Evolutionary conservation across 1,140 invertebrate genomes (phyloP).

Genomic region (Brachionus paranguensis): DNA sequence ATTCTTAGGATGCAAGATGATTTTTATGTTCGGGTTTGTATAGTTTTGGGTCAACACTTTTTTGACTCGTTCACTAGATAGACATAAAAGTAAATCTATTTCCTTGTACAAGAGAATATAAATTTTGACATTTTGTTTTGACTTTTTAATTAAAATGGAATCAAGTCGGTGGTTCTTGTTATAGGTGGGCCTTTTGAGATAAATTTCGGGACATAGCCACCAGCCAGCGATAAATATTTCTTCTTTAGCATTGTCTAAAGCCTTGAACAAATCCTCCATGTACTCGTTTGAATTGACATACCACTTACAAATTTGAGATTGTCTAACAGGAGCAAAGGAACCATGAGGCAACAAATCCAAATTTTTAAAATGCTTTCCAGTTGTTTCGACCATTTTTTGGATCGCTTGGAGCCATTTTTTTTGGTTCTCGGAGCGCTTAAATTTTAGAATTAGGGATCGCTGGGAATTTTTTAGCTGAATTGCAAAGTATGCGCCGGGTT

Average conservation of each 20-base stretch:
- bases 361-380: background rate
- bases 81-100: conserved; percentile 82
- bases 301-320: background rate
- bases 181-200: conserved; percentile 71
- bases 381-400: background rate
- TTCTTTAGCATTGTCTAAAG: conserved; percentile 76
- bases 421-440: background rate
- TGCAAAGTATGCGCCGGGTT: background rate
- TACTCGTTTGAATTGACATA: conserved; percentile 81
- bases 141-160: conserved; percentile 75
- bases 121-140: conserved; percentile 72
- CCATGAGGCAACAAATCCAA: background rate
- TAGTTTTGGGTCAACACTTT: conserved; percentile 61
- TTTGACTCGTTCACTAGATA: conserved; percentile 91
- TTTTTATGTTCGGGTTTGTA: conserved; percentile 45
- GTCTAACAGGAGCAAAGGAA: conserved; percentile 17
- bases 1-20: conserved; percentile 85
- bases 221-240: conserved; percentile 94
- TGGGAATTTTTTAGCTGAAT: background rate
- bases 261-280: conserved; percentile 79
- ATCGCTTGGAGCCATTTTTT: background rate
- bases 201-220: conserved; percentile 88
- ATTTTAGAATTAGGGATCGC: background rate
- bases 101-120: conserved; percentile 93
- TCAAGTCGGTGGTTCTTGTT: conserved; percentile 74